Evolutionary conservation across 2,797 vertebrate genomes (phyloP).

Genomic region (Ispidina lecontei): DNA sequence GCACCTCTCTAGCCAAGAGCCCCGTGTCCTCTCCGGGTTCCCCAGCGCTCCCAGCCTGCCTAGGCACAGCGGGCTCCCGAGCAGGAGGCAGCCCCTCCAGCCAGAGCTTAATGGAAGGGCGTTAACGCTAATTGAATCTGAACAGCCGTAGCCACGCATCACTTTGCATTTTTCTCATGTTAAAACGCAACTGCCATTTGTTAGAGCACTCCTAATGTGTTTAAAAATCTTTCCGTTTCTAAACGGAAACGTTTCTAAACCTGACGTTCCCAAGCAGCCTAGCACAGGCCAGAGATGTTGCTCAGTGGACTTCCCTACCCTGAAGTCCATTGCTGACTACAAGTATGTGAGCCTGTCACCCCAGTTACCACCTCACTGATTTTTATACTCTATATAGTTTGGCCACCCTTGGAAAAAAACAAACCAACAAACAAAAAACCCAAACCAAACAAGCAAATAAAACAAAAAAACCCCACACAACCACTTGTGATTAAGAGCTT

Average conservation of each 20-base stretch:
- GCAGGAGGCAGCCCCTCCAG: not conserved
- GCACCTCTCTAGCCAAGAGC: not conserved
- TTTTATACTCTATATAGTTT: not conserved
- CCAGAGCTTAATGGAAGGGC: not conserved
- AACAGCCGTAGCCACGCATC: not conserved
- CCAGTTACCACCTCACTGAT: not conserved
- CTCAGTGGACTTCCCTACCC: not conserved
- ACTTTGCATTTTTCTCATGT: constrained; percentile 11
- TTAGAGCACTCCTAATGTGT: not conserved
- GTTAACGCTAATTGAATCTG: not conserved
- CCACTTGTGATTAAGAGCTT: not conserved
- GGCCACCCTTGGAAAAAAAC: not conserved
- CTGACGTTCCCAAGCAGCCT: not conserved
- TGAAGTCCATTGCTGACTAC: not conserved
- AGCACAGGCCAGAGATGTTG: not conserved
- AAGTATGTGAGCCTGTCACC: not conserved
- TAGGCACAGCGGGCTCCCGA: not conserved
- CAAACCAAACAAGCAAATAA: not conserved
- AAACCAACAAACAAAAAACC: not conserved
- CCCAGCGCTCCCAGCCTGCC: not conserved
- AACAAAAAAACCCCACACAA: not conserved
- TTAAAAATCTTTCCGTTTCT: not conserved
- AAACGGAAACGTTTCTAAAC: no score
- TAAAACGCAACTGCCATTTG: not conserved
- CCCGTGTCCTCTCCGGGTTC: not conserved